Evolutionary conservation across 2,797 vertebrate genomes (phyloP), one percentile per base, ranked within the genome.

Genomic region (Euthynnus affinis): DNA sequence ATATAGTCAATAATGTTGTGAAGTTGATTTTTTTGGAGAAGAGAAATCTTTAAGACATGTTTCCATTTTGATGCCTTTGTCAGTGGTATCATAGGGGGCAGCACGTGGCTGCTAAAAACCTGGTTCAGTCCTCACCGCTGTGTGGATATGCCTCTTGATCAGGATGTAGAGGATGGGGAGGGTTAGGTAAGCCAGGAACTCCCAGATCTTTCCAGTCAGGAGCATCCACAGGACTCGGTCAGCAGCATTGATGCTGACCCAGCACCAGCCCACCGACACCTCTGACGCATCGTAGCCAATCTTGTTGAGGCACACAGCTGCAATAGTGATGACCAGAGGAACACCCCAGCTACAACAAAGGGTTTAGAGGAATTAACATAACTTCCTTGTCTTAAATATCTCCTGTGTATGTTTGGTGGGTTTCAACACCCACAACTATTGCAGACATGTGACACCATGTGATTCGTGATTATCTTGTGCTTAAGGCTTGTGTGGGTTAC

Each of bases 201-300:
- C 98, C 98, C 98, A 99, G 72, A 96, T 89, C 61, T 99, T 99
- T 29, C 98, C 98, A 0, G 97, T 95, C 4, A 99, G 93, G 80
- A 99, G 91, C 98, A 99, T 98, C 98, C 98, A 99, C 59, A 99
- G 74, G 9, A 99, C 72, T 0, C 89, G 92, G 73, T 99, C 97
- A 9, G 95, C 68, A 0, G 95, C 94, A 0, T 94, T 71, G 84
- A 99, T 94, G 79, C 95, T 92, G 59, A 99, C 91, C 98, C 98
- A 99, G 88, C 98, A 99, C 98, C 98, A 99, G 89, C 98, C 98
- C 68, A 99, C 98, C 0, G 98, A 98, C 57, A 99, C 97, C 0
- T 98, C 97, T 0, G 98, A 99, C 0, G 97, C 98, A 0, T 99
- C 96, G 0, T 98, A 99, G 68, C 98, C 98, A 0, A 99, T 99